phyloP scores from a whole-genome alignment of 2,113 vertebrate species.

The Xenus cinereus region DNA sequence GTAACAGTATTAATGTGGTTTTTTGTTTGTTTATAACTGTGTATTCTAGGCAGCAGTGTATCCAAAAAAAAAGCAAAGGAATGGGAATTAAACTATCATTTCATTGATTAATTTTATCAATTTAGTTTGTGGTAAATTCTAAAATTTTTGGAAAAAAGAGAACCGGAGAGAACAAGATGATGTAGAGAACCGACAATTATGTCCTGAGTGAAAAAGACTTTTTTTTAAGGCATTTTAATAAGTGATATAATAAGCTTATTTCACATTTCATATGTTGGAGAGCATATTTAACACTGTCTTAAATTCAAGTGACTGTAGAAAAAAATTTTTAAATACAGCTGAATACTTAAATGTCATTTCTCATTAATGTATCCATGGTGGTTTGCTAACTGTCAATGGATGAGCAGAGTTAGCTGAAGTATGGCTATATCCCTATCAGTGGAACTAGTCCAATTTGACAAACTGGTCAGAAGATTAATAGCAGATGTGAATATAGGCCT shows the following conservation, averaged over 20 bases:
- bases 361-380: neutral
- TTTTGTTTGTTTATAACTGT: neutral
- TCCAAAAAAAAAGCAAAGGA: neutral
- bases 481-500: neutral
- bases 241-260: constrained; percentile 37
- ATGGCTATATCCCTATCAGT: neutral
- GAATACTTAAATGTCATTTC: constrained; percentile 1
- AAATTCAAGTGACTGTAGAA: constrained; percentile 7
- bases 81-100: neutral
- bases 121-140: neutral
- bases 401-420: neutral
- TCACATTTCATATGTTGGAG: neutral
- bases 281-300: neutral
- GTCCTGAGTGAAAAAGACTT: neutral
- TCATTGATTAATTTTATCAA: neutral
- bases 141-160: neutral
- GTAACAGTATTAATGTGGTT: neutral
- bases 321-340: constrained; percentile 27
- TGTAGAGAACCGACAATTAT: neutral
- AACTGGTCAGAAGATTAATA: neutral
- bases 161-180: neutral
- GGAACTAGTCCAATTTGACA: neutral
- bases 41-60: neutral
- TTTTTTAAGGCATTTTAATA: constrained; percentile 40
- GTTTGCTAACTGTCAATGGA: neutral